These are phyloP conservation scores for Sebastiscus tertius DNA, from an alignment of 2,797 vertebrate species.

Conservation along the genomic window DNA sequence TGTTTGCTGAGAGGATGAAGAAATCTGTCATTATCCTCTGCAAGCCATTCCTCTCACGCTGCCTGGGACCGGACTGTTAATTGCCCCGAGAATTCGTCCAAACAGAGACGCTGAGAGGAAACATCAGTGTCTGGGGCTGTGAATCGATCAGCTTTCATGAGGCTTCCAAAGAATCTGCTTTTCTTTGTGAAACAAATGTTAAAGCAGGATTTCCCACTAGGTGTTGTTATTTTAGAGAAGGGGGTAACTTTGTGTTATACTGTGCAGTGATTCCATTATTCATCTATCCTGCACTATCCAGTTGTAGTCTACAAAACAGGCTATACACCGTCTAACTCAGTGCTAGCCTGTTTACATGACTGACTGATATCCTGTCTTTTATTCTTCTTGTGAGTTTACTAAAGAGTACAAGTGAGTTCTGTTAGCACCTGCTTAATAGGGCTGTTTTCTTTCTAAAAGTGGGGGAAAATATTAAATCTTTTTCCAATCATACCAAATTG, in stretches of 20 bases:
- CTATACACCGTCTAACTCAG: neutral
- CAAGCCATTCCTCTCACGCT: constrained; percentile 64
- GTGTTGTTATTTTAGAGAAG: constrained; percentile 25
- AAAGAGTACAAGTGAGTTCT: neutral
- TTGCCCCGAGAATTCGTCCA: constrained; percentile 49
- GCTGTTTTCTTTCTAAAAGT: neutral
- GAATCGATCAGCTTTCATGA: constrained; percentile 12
- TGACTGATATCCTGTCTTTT: neutral
- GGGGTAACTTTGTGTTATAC: neutral
- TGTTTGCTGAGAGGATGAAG: constrained; percentile 69
- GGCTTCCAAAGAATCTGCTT: constrained; percentile 1
- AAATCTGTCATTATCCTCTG: constrained; percentile 65
- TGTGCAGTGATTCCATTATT: neutral
- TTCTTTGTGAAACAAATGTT: constrained; percentile 23
- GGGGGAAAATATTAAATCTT: neutral
- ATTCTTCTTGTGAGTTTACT: neutral
- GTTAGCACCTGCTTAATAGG: neutral
- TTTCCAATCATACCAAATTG: neutral
- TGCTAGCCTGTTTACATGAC: neutral
- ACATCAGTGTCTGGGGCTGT: neutral
- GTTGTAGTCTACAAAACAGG: neutral
- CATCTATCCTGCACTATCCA: neutral
- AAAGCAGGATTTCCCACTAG: constrained; percentile 30
- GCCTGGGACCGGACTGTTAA: constrained; percentile 39
- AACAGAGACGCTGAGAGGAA: constrained; percentile 35